These are phyloP conservation scores for Sebastes paucispinis DNA, from an alignment of 2,797 vertebrate species.

Conservation along the genomic window DNA sequence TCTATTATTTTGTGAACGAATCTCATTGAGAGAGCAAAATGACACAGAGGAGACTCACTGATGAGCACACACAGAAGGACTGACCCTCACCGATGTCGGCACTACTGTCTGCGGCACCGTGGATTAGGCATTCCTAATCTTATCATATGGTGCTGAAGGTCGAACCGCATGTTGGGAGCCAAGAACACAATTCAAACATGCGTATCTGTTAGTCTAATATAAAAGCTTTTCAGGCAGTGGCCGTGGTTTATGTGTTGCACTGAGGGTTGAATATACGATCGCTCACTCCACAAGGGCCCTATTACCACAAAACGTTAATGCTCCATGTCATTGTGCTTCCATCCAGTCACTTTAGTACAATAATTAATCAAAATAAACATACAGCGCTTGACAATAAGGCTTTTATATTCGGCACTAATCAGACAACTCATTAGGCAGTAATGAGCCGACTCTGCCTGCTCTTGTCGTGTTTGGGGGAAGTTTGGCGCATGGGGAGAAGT, in stretches of 20 bases:
- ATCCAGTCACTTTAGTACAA: constrained; percentile 76
- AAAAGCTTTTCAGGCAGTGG: background rate
- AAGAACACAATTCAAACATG: background rate
- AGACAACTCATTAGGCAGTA: constrained; percentile 84
- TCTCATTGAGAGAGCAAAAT: background rate
- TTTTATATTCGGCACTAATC: constrained; percentile 80
- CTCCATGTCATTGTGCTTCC: constrained; percentile 67
- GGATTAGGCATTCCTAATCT: background rate
- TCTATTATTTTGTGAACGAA: constrained; percentile 17
- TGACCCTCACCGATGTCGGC: background rate
- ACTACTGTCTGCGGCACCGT: background rate
- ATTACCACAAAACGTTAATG: constrained; percentile 62
- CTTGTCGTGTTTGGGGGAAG: constrained; percentile 75
- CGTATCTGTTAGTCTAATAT: background rate
- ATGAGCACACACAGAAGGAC: background rate
- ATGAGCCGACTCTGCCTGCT: constrained; percentile 76
- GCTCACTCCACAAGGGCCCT: constrained; percentile 52
- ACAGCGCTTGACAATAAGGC: constrained; percentile 76
- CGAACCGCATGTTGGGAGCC: background rate
- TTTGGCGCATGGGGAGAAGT: constrained; percentile 62
- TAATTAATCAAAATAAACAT: constrained; percentile 85
- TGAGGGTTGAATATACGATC: constrained; percentile 24
- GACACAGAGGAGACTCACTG: background rate
- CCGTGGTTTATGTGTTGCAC: constrained; percentile 1
- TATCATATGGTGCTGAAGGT: background rate